Conservation (phyloP, 2,888 invertebrate genomes). For the Sphecodes monilicornis region DNA sequence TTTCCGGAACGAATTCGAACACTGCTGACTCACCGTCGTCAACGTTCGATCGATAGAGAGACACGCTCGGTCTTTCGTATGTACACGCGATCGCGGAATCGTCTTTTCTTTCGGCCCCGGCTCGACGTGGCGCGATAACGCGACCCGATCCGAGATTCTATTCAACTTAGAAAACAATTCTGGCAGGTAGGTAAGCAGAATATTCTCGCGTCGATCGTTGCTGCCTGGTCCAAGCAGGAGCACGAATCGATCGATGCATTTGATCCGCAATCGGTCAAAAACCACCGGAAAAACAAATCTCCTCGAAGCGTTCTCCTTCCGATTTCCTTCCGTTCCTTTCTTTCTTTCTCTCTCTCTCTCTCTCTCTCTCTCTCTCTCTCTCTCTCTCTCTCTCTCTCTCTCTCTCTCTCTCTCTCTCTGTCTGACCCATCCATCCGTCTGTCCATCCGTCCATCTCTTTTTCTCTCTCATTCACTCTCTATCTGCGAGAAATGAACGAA, state of each 20-base stretch:
- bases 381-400: neutral
- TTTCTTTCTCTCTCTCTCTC: neutral
- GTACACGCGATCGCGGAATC: conserved; percentile 3
- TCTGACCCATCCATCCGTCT: no score
- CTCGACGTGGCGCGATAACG: conserved; percentile 12
- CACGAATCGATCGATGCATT: conserved; percentile 27
- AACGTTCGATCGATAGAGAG: conserved; percentile 7
- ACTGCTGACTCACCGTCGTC: neutral
- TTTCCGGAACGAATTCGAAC: conserved; percentile 4
- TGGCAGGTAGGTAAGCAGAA: conserved; percentile 77
- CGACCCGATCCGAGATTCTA: conserved; percentile 59
- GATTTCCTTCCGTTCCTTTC: neutral
- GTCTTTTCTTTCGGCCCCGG: neutral
- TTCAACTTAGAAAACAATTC: conserved; percentile 36
- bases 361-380: neutral
- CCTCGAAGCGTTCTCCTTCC: conserved; percentile 12
- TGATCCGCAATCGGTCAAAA: neutral
- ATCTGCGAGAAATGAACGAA: neutral
- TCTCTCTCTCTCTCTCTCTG: neutral
- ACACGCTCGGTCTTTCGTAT: conserved; percentile 1
- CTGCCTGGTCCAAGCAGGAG: conserved; percentile 22
- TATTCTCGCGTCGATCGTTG: conserved; percentile 64
- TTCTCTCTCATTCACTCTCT: neutral
- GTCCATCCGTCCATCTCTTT: no score
- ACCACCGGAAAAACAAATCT: neutral